Evolutionary conservation across 2,113 vertebrate genomes (phyloP), one percentile per base, ranked within the genome.

Genomic region (Laterallus jamaicensis): DNA sequence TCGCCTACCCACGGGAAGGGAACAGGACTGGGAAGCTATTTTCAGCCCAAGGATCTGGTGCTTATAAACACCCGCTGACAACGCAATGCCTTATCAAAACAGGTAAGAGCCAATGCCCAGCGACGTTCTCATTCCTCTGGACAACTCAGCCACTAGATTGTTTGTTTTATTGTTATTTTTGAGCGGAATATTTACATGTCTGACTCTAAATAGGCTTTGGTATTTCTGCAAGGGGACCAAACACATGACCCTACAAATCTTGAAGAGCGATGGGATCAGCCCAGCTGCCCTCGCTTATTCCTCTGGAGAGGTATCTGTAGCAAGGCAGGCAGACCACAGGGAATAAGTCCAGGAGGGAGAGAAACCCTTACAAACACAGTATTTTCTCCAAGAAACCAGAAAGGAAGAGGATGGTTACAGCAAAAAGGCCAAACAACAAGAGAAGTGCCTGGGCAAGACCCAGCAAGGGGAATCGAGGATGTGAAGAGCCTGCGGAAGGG

Each of bases 201-300:
- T 79, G 74, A 82, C 68, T 83, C 88, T 76, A 88, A 70, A 68
- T 2, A 86, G 66, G 69, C 83, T 84, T 60, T 49, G 55, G 83
- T 37, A 70, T 82, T 85, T 83, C 77, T 81, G 86, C 70, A 68
- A 90, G 56, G 15, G n/a, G 40, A 86, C 56, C 17, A 2, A 78
- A 54, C 5, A 15, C 5, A 0, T 10, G 32, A 69, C 70, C 58
- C 29, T 1, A 0, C 0, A 0, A 0, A 9, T 49, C 52, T 6
- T 29, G 54, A 91, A 71, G 66, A 88, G 80, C 4, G 7, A 84
- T 19, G 54, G 76, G 52, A 84, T 31, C 39, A 81, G 28, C 44
- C 54, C 6, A 2, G 70, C 68, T 70, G 40, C 63, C 31, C 47
- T 83, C 6, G 1, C 44, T 52, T 52, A 47, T 74, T 70, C 37